Evolutionary conservation across 2,797 vertebrate species (phyloP).

Genomic region (Sebastes trivittatus): DNA sequence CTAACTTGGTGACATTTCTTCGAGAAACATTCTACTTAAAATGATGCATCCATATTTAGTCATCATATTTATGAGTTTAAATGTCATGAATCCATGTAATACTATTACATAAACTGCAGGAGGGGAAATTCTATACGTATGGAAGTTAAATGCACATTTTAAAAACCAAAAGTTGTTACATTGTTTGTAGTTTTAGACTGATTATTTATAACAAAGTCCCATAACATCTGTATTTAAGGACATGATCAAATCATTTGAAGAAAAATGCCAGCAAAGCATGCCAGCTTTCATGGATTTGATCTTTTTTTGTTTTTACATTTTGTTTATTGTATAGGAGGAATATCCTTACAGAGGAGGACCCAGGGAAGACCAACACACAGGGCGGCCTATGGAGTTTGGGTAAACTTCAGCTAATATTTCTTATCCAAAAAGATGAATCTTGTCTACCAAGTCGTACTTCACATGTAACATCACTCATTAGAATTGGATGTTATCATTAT

Average conservation of each 20-base stretch:
- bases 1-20: not conserved
- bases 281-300: not conserved
- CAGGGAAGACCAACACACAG: conserved; percentile 77
- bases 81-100: not conserved
- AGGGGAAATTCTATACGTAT: not conserved
- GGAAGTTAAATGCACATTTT: not conserved
- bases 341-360: conserved; percentile 79
- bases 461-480: not conserved
- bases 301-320: not conserved
- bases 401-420: conserved; percentile 47
- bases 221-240: not conserved
- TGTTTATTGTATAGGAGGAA: conserved; percentile 68
- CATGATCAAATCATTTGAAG: not conserved
- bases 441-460: not conserved
- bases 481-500: not conserved
- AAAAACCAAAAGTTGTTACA: not conserved
- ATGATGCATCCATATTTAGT: not conserved
- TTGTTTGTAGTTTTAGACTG: not conserved
- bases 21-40: not conserved
- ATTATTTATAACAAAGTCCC: not conserved
- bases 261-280: not conserved
- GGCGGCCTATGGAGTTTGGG: conserved; percentile 80
- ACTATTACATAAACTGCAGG: not conserved
- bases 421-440: not conserved
- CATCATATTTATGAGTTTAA: not conserved